phyloP scores from a whole-genome alignment of 2,113 vertebrate species.

The Cromileptes altivelis region DNA sequence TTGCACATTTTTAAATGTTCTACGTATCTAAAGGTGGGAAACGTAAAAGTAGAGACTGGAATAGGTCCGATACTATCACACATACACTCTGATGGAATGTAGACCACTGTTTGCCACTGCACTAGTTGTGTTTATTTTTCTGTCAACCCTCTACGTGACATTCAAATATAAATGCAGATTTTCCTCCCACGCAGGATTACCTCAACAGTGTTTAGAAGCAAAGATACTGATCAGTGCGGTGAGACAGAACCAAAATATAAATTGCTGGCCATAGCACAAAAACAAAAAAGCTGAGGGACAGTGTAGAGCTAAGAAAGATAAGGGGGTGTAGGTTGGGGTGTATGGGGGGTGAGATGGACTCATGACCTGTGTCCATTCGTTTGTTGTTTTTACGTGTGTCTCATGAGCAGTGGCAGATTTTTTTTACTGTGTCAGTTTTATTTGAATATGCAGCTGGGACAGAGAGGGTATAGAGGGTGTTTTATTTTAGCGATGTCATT shows the following conservation, averaged over 20 bases:
- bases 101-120: background rate
- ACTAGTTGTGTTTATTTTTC: background rate
- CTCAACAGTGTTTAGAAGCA: background rate
- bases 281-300: background rate
- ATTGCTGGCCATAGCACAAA: background rate
- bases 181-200: background rate
- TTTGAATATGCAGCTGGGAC: no score
- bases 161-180: conserved; percentile 29
- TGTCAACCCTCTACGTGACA: background rate
- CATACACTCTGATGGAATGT: background rate
- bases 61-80: background rate
- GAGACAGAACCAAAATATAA: background rate
- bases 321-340: background rate
- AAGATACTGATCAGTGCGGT: background rate
- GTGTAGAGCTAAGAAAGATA: background rate
- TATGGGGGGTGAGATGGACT: background rate
- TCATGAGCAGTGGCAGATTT: no score
- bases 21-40: background rate
- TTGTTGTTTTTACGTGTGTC: background rate
- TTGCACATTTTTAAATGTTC: background rate
- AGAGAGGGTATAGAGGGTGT: no score
- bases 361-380: background rate
- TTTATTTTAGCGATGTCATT: no score
- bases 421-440: no score
- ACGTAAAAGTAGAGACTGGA: background rate